Evolutionary conservation across 2,797 vertebrate genomes (phyloP).

Genomic region (Todus mexicanus): DNA sequence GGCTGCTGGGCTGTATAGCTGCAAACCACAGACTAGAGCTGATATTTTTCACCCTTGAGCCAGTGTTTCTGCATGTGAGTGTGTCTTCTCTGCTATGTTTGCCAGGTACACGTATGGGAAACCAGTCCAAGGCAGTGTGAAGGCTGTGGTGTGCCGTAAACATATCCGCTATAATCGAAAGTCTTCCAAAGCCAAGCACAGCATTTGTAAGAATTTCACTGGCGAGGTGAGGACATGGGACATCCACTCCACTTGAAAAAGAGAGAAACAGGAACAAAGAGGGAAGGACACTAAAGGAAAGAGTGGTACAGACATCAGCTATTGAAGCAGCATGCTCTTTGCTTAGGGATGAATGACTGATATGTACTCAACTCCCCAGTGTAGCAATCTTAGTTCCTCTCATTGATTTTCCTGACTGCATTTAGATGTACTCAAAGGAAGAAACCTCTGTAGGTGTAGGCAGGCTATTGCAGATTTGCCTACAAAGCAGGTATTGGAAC

Average conservation of each 20-base stretch:
- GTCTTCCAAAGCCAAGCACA: constrained; percentile 11
- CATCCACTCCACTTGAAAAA: background rate
- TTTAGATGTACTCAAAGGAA: background rate
- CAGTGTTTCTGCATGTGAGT: background rate
- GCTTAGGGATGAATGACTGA: background rate
- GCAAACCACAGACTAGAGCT: background rate
- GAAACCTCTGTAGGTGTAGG: background rate
- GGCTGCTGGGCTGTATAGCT: background rate
- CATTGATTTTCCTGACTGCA: background rate
- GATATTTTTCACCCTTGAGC: background rate
- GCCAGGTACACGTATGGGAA: constrained; percentile 54
- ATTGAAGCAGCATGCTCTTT: background rate
- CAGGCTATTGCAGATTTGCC: background rate
- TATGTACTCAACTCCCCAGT: background rate
- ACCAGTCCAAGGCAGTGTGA: constrained; percentile 16
- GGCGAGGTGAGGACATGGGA: constrained; percentile 1
- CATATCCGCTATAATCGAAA: background rate
- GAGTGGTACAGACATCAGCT: background rate
- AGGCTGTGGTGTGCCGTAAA: constrained; percentile 24
- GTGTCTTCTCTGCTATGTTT: background rate
- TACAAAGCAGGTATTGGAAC: background rate
- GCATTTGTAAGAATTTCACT: constrained; percentile 16
- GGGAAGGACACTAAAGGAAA: background rate
- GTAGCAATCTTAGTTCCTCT: too few species aligned
- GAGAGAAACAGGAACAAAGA: background rate